Conservation (phyloP, 2,797 vertebrate genomes). For the Aldrovandia affinis region DNA sequence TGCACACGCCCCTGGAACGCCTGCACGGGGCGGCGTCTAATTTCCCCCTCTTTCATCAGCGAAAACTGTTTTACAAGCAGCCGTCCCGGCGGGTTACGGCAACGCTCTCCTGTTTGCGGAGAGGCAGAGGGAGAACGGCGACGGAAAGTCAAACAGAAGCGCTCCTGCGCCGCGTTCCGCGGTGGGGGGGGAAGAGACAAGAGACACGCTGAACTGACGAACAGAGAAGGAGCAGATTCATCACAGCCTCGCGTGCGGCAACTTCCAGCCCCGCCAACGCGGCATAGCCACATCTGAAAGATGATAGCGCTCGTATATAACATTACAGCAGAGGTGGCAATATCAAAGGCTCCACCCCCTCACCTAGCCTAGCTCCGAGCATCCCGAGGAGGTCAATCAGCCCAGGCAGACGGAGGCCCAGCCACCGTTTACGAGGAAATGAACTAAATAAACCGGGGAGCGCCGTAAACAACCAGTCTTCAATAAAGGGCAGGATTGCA, state of each 20-base stretch:
- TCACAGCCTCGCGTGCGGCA: not conserved
- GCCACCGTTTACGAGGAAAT: slow-evolving; percentile 39
- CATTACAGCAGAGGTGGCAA: slow-evolving; percentile 35
- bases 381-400: slow-evolving; percentile 26
- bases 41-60: not conserved
- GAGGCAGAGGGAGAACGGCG: not conserved
- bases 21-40: not conserved
- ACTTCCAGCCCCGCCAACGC: slow-evolving; percentile 20
- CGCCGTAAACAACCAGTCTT: slow-evolving; percentile 33
- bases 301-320: slow-evolving; percentile 33
- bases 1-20: not conserved
- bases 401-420: slow-evolving; percentile 30
- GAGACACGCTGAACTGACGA: not conserved
- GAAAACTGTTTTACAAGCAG: not conserved
- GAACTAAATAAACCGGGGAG: slow-evolving; percentile 16
- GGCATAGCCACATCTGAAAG: slow-evolving; percentile 34
- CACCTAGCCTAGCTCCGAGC: not conserved
- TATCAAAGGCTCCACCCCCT: slow-evolving; percentile 33
- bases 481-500: slow-evolving; percentile 23
- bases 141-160: not conserved
- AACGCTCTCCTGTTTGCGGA: not conserved
- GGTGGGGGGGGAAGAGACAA: not conserved
- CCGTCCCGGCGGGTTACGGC: not conserved
- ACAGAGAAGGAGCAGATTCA: slow-evolving; percentile 18
- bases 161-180: not conserved